Conservation (phyloP, 2,113 vertebrate species). For the Carassius gibelio region DNA sequence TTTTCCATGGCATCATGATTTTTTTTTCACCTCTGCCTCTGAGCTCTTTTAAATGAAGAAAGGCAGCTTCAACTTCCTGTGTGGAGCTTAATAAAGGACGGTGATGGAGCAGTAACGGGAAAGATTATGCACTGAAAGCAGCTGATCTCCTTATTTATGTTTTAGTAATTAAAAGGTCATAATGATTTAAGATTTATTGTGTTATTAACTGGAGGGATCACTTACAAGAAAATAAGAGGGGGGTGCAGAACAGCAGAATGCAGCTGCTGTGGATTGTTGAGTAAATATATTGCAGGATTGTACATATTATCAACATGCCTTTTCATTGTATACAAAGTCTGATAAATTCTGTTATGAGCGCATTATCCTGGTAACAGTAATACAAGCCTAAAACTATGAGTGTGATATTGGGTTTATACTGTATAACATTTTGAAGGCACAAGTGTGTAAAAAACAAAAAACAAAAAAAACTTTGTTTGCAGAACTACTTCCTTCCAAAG, state of each 20-base stretch:
- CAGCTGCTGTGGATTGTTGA: not conserved
- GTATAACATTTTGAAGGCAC: too few relatives aligned
- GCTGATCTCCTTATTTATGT: constrained; percentile 55
- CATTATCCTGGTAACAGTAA: too few relatives aligned
- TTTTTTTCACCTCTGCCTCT: constrained; percentile 17
- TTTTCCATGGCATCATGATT: constrained; percentile 10
- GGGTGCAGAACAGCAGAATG: constrained; percentile 12
- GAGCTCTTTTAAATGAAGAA: constrained; percentile 15
- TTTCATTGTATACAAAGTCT: not conserved
- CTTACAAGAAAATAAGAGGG: constrained; percentile 33
- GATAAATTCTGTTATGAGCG: not conserved
- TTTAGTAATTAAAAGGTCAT: constrained; percentile 55
- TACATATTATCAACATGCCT: not conserved
- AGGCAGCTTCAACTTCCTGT: constrained; percentile 2
- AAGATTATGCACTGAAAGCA: constrained; percentile 40
- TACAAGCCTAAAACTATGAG: too few relatives aligned
- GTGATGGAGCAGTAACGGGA: constrained; percentile 20
- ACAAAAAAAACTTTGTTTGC: too few relatives aligned
- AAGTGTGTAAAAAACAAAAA: too few relatives aligned
- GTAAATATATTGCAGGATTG: not conserved
- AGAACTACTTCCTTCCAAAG: too few relatives aligned
- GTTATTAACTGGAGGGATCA: constrained; percentile 44
- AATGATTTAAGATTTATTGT: constrained; percentile 43
- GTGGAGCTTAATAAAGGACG: not conserved
- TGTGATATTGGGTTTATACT: too few relatives aligned